Conservation (phyloP, 2,888 invertebrate genomes). For the Pyrrhia umbra region DNA sequence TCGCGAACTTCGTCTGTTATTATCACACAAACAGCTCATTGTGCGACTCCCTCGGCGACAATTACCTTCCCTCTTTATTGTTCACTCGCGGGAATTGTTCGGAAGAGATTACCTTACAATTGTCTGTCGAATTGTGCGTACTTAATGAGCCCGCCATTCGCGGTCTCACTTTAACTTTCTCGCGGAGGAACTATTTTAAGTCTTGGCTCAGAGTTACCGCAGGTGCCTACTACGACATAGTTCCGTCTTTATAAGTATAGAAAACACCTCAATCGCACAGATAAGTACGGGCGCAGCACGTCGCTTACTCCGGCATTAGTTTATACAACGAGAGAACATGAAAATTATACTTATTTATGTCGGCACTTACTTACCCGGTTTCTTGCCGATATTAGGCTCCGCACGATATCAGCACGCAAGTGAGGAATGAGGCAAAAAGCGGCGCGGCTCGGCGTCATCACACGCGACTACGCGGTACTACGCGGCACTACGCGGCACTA, state of each 20-base stretch:
- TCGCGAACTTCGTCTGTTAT: conserved; percentile 46
- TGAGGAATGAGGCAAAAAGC: conserved; percentile 14
- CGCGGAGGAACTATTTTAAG: conserved; percentile 3
- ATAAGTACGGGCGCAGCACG: too few species aligned
- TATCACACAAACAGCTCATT: conserved; percentile 59
- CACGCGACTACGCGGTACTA: conserved; percentile 33
- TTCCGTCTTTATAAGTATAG: too few species aligned
- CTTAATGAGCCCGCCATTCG: conserved; percentile 57
- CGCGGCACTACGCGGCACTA: not conserved
- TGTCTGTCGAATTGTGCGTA: conserved; percentile 48
- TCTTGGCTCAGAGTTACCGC: not conserved
- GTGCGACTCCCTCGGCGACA: conserved; percentile 60
- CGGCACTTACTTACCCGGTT: conserved; percentile 23
- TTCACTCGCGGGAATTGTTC: conserved; percentile 53
- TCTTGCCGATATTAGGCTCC: conserved; percentile 10
- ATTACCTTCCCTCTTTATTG: conserved; percentile 63
- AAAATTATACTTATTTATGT: conserved; percentile 12
- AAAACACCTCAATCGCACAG: too few species aligned
- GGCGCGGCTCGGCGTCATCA: not conserved
- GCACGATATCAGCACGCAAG: conserved; percentile 4
- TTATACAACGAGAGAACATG: conserved; percentile 13
- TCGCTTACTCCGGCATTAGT: too few species aligned
- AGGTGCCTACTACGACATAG: too few species aligned
- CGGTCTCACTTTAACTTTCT: conserved; percentile 50
- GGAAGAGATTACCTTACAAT: conserved; percentile 59